Conservation (phyloP, 2,113 vertebrate species). For the Tiliqua scincoides region DNA sequence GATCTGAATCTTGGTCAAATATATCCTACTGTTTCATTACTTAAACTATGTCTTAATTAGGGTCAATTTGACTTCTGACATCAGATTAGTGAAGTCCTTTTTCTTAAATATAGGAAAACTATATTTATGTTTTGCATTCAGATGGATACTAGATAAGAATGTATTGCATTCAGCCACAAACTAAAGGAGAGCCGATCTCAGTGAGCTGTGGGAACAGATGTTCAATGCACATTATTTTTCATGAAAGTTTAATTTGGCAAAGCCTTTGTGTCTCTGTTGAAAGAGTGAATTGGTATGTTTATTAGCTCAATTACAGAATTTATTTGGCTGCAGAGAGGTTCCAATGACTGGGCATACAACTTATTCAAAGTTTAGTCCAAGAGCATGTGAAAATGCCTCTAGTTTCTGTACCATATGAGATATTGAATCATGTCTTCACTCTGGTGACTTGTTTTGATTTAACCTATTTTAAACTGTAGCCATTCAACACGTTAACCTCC, state of each 20-base stretch:
- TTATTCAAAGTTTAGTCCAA: neutral
- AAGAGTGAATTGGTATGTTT: neutral
- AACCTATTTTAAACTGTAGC: neutral
- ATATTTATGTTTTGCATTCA: neutral
- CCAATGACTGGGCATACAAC: conserved; percentile 10
- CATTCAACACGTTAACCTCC: neutral
- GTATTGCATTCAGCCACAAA: neutral
- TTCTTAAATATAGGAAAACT: neutral
- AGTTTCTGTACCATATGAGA: neutral
- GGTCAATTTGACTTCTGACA: neutral
- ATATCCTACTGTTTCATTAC: neutral
- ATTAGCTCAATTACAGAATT: neutral
- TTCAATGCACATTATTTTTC: neutral
- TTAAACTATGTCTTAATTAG: neutral
- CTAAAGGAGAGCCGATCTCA: neutral
- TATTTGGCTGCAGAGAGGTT: neutral
- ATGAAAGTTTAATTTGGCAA: neutral
- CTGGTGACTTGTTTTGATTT: too few species aligned
- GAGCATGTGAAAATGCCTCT: neutral
- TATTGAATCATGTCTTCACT: neutral
- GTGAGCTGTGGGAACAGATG: neutral
- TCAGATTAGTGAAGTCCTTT: neutral
- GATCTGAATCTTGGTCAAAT: neutral
- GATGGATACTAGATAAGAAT: neutral
- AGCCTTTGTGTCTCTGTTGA: neutral